Percentiles rank a stretch among this genome's conserved stretches.
These are phyloP conservation scores for Eubucco bourcierii DNA, from an alignment of 2,113 vertebrate genomes.

Conservation along the genomic window DNA sequence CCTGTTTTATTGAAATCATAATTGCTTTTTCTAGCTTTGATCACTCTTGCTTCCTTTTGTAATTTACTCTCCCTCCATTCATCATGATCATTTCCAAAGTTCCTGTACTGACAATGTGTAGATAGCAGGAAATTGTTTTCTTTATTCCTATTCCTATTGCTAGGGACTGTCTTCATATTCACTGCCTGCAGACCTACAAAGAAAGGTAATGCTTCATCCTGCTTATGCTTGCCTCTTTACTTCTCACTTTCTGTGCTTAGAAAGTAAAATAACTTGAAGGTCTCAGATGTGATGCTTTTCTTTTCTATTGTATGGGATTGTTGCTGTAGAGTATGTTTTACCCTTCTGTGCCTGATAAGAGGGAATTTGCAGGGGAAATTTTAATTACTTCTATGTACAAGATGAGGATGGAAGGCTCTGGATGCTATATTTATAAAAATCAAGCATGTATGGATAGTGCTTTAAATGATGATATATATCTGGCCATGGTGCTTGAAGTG, in stretches of 20 bases:
- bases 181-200: neutral
- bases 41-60: neutral
- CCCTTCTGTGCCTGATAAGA: neutral
- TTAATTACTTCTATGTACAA: neutral
- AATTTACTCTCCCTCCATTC: constrained; percentile 6
- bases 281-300: neutral
- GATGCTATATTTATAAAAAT: neutral
- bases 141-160: neutral
- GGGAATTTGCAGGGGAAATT: neutral
- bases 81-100: constrained; percentile 20
- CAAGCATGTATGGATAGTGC: no score
- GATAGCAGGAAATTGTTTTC: constrained; percentile 43
- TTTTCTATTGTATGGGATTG: fast-evolving
- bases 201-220: neutral
- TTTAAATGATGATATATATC: no score
- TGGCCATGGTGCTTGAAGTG: neutral
- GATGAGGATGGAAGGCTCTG: neutral
- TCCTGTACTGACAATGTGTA: neutral
- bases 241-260: neutral
- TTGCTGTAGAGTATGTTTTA: neutral
- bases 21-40: neutral
- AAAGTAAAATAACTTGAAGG: neutral
- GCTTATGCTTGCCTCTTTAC: neutral
- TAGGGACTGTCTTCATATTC: neutral
- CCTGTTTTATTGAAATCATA: neutral